Base-by-base conservation (phyloP, 2,888 invertebrate genomes). In the Campoletis raptor region DNA sequence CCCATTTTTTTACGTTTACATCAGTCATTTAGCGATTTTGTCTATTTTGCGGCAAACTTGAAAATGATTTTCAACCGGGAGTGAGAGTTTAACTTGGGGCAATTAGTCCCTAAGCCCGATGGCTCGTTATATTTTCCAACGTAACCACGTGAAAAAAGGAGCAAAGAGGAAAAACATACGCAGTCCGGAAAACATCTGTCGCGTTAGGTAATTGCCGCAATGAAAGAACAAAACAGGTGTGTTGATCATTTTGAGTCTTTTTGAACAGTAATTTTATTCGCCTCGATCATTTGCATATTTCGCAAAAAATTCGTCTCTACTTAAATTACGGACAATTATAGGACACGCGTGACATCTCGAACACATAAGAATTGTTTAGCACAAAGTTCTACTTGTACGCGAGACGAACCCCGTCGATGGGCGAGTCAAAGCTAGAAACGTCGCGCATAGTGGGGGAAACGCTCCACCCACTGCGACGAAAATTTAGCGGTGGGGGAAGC, bases 181-280 rank as follows among this genome's bases (percentile, higher is more conserved):
- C 24, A 18, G 45, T 30, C 67, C 54, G 69, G 30, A 57, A 42
- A 57, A 77, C 86, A 86, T 80, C 52, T 83, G 83, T 40, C 30
- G 30, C 66, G 67, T 86, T 83, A 57, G 57, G 77, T 64, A 76
- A 69, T 80, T 57, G 67, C 40, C 73, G 57, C 52, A 52, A 78
- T 78, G 48, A 3, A 42, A 54, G 67, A 24, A 40, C 52, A 79
- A 82, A 70, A 54, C 42, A 74, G 67, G 82, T 57, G 82, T 57
- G 78, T 67, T n/a, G 21, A 54, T 48, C 0, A 10, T 61, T 61
- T 30, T 12, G 7, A 45, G 6, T 24, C 21, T n/a, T 15, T n/a
- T n/a, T n/a, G n/a, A n/a, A 21, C 52, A n/a, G 10, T 72, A 61
- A 61, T 61, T 61, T 57, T 30, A 5, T 54, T 7, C 52, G 30